Evolutionary conservation across 2,113 vertebrate genomes (phyloP).

Genomic region (Thinocorus orbignyianus): DNA sequence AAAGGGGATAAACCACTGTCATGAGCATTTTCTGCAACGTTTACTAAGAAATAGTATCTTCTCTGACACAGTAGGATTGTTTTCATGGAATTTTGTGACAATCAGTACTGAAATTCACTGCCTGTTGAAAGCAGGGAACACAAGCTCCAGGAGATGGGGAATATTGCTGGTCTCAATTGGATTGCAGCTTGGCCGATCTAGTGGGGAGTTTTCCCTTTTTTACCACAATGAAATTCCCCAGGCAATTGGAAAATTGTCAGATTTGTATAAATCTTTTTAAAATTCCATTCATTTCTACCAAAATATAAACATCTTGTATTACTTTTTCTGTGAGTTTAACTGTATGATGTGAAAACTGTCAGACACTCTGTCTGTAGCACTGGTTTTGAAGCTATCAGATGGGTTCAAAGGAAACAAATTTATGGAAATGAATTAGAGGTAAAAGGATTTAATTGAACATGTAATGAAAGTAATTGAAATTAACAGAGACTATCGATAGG

Average conservation of each 20-base stretch:
- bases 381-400: neutral
- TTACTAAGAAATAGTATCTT: neutral
- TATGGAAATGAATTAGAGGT: constrained; percentile 46
- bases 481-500: constrained; percentile 50
- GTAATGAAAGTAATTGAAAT: constrained; percentile 66
- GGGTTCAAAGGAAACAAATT: constrained; percentile 16
- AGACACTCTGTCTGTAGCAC: neutral
- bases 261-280: neutral
- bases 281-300: neutral
- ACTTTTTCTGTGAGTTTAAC: neutral
- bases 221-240: neutral
- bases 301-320: neutral
- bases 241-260: neutral
- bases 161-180: neutral
- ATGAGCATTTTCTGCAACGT: neutral
- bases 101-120: neutral
- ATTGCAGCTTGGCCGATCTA: neutral
- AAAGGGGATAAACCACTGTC: neutral
- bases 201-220: neutral
- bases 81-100: neutral
- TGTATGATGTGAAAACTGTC: neutral
- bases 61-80: neutral
- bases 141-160: neutral
- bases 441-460: constrained; percentile 49
- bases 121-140: neutral